Conservation (phyloP, 2,113 vertebrate species). For the Lipophrys pholis region DNA sequence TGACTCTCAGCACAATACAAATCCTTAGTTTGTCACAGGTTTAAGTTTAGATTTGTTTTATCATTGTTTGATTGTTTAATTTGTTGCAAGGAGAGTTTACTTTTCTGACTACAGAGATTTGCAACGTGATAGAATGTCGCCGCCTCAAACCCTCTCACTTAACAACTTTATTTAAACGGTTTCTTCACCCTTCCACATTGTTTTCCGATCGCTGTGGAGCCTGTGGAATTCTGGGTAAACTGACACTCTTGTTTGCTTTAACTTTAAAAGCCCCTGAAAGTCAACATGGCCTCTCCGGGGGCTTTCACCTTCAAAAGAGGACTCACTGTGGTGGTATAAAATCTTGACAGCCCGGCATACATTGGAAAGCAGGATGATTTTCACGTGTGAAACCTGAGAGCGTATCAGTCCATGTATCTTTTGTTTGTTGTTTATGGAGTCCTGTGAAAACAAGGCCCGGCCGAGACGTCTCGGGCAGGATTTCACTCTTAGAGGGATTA, state of each 20-base stretch:
- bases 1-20: no score
- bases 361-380: conserved; percentile 22
- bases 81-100: no score
- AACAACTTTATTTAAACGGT: conserved; percentile 9
- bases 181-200: conserved; percentile 9
- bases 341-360: conserved; percentile 41
- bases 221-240: conserved; percentile 70
- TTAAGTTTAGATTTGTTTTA: no score
- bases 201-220: conserved; percentile 25
- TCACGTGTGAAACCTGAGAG: not conserved
- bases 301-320: conserved; percentile 43
- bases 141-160: not conserved
- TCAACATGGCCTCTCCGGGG: conserved; percentile 59
- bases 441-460: not conserved
- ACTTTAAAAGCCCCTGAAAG: conserved; percentile 68
- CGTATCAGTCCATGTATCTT: not conserved
- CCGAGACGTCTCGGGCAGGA: conserved; percentile 1
- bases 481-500: conserved; percentile 35
- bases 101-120: no score
- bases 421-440: not conserved
- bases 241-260: conserved; percentile 73
- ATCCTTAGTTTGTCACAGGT: no score
- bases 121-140: no score
- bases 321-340: conserved; percentile 49
- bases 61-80: no score